Conservation (phyloP, 2,113 vertebrate genomes). For the Dipodomys merriami region DNA sequence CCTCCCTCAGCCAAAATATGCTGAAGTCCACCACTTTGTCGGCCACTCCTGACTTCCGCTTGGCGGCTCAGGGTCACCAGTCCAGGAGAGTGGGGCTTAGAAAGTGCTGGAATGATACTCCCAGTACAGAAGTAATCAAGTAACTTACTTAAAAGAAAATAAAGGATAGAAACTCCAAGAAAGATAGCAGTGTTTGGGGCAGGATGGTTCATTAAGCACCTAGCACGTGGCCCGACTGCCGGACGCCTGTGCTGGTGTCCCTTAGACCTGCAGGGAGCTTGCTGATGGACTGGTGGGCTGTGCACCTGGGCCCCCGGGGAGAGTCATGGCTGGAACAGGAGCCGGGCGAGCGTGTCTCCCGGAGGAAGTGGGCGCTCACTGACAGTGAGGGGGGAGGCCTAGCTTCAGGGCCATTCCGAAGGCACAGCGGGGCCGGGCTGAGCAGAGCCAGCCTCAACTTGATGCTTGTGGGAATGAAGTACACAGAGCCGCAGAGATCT, state of each 20-base stretch:
- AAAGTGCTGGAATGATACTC: background rate
- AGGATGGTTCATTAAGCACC: background rate
- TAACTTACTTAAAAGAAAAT: background rate
- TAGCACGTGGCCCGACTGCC: background rate
- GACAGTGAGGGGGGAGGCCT: background rate
- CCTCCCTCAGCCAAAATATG: background rate
- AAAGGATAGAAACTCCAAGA: background rate
- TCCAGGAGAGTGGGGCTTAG: background rate
- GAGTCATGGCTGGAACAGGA: background rate
- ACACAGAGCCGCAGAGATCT: background rate
- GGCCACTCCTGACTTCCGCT: fast-evolving
- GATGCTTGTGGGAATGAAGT: background rate
- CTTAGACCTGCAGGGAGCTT: background rate
- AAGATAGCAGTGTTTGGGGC: background rate
- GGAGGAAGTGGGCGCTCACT: background rate
- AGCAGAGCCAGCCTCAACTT: background rate
- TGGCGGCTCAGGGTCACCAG: background rate
- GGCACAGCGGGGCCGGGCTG: background rate
- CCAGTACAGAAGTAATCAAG: background rate
- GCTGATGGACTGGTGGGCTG: background rate
- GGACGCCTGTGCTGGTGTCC: fast-evolving
- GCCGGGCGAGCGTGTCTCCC: fast-evolving
- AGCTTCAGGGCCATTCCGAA: background rate
- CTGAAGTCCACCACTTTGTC: background rate
- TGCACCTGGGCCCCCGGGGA: background rate